These are phyloP conservation scores for Chloebia gouldiae DNA, from an alignment of 2,113 vertebrate genomes.

Conservation along the genomic window DNA sequence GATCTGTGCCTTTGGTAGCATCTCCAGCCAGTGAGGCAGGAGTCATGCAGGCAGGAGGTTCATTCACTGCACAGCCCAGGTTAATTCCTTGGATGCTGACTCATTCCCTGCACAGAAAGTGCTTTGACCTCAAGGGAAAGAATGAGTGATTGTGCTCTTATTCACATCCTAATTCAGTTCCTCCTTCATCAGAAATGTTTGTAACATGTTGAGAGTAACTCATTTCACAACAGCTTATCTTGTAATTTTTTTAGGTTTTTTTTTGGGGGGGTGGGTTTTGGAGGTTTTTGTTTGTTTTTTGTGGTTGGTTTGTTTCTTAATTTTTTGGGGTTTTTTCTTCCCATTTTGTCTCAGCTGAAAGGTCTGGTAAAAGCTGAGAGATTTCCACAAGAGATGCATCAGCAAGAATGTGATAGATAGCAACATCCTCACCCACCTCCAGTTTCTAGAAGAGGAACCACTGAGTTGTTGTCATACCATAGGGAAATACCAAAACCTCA, in stretches of 20 bases:
- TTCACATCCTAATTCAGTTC: neutral
- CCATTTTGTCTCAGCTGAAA: neutral
- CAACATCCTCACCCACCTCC: neutral
- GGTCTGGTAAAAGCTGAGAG: neutral
- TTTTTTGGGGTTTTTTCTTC: neutral
- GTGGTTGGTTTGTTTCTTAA: neutral
- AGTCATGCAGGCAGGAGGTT: neutral
- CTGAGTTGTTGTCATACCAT: neutral
- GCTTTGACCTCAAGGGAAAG: neutral
- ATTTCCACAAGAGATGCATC: neutral
- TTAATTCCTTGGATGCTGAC: neutral
- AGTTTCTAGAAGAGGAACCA: neutral
- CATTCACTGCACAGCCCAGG: fast-evolving
- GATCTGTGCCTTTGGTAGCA: neutral
- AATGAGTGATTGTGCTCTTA: neutral
- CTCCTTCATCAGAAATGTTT: fast-evolving
- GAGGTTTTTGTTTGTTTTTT: neutral
- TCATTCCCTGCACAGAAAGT: neutral
- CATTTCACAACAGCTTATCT: neutral
- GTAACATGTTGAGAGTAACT: neutral
- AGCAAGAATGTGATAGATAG: neutral
- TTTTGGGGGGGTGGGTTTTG: neutral
- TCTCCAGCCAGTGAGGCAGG: neutral
- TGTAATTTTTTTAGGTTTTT: neutral
- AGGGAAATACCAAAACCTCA: neutral